A percentile compares a stretch with the other conserved stretches of the same genome.
Evolutionary conservation across 2,888 invertebrate species (phyloP).

Genomic region (Cerceris rybyensis): DNA sequence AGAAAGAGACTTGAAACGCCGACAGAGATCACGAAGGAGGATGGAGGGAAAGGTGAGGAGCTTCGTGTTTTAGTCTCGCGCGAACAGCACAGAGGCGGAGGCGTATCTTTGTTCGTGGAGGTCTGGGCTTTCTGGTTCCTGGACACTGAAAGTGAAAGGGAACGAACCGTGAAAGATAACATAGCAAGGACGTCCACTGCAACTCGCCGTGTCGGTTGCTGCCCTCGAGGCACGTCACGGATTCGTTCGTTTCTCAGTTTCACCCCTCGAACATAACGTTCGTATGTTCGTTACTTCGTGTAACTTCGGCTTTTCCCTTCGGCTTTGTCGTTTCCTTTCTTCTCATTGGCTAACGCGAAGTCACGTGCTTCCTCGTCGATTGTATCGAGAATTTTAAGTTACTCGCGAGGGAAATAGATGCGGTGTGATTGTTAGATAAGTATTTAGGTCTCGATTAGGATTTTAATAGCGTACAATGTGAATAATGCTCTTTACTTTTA

Average conservation of each 20-base stretch:
- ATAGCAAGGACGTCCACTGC: conserved; percentile 81
- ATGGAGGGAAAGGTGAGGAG: background rate
- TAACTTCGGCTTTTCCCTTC: background rate
- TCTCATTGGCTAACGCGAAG: too few species aligned
- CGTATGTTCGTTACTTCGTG: background rate
- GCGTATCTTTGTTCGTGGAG: conserved; percentile 71
- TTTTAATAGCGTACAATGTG: too few species aligned
- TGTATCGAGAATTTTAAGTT: too few species aligned
- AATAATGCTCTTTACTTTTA: too few species aligned
- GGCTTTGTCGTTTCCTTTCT: background rate
- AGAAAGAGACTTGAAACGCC: background rate
- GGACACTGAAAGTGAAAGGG: conserved; percentile 81
- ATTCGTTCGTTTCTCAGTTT: conserved; percentile 58
- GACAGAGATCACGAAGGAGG: too few species aligned
- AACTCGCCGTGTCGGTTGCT: conserved; percentile 76
- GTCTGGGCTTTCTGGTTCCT: conserved; percentile 77
- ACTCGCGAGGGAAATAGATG: too few species aligned
- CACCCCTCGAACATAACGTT: conserved; percentile 25
- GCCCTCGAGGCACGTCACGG: conserved; percentile 76
- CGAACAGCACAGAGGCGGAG: conserved; percentile 37
- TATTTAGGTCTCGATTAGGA: too few species aligned
- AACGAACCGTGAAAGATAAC: conserved; percentile 79
- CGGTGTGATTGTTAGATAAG: too few species aligned
- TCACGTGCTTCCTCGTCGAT: too few species aligned
- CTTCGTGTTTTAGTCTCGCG: conserved; percentile 34